Percentiles rank a stretch among this genome's conserved stretches.
phyloP scores from a whole-genome alignment of 1,140 invertebrate genomes.

The Pseudobourletiella spinata region DNA sequence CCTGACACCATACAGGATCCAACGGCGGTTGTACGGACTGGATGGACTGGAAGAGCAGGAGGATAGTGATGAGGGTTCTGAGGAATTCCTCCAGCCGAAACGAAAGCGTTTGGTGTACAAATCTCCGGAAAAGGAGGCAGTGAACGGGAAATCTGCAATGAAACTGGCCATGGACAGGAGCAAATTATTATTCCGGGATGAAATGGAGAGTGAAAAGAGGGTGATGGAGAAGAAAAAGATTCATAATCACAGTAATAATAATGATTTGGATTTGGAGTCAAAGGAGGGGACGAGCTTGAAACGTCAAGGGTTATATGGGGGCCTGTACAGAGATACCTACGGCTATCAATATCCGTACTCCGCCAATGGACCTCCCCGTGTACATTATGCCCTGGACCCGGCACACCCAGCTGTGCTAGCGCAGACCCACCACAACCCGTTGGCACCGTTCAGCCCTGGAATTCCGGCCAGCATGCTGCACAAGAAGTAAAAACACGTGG shows the following conservation, averaged over 20 bases:
- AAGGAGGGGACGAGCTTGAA: background rate
- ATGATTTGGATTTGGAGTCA: background rate
- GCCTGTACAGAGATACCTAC: background rate
- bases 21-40: background rate
- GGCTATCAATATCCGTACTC: background rate
- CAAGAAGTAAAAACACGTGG: background rate
- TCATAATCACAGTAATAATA: background rate
- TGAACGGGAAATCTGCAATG: background rate
- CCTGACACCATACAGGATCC: too few species aligned
- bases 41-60: background rate
- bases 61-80: background rate
- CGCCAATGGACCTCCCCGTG: background rate
- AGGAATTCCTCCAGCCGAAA: background rate
- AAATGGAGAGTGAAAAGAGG: background rate
- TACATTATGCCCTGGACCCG: conserved; percentile 4
- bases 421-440: background rate
- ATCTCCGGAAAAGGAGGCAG: too few species aligned
- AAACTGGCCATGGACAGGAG: background rate
- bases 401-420: background rate
- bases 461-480: background rate
- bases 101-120: background rate
- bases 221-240: too few species aligned
- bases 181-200: background rate
- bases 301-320: background rate
- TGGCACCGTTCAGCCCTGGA: background rate